Evolutionary conservation across 2,888 invertebrate genomes (phyloP).

Genomic region (Notodonta ziczac): DNA sequence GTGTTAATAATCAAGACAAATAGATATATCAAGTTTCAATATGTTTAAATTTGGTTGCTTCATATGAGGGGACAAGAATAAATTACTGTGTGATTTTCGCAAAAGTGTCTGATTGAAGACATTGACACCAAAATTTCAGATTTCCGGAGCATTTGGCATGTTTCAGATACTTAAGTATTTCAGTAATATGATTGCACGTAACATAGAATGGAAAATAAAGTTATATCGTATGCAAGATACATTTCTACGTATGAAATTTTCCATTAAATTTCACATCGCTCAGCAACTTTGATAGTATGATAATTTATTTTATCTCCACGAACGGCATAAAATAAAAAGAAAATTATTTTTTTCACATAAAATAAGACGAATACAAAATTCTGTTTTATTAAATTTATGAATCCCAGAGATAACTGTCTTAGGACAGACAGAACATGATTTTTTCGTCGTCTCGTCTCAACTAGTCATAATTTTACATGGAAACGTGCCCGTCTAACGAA

Average conservation of each 20-base stretch:
- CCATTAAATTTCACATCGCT: background rate
- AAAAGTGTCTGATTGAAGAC: too few relatives aligned
- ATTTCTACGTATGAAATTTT: background rate
- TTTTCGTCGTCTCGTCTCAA: slow-evolving; percentile 43
- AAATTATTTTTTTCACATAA: slow-evolving; percentile 20
- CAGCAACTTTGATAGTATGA: background rate
- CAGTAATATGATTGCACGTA: background rate
- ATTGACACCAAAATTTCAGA: too few relatives aligned
- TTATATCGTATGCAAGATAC: background rate
- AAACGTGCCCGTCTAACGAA: slow-evolving; percentile 46
- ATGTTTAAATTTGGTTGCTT: too few relatives aligned
- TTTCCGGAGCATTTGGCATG: too few relatives aligned
- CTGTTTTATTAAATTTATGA: slow-evolving; percentile 33
- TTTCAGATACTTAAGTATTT: too few relatives aligned
- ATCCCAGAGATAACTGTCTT: slow-evolving; percentile 21
- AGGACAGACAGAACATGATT: slow-evolving; percentile 30
- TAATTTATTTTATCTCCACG: background rate
- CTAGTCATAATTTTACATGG: slow-evolving; percentile 55
- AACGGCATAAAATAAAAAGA: slow-evolving; percentile 17
- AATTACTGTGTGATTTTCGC: background rate
- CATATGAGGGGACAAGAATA: background rate
- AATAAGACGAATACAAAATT: slow-evolving; percentile 15
- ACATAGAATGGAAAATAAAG: background rate
- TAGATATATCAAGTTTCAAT: too few relatives aligned
- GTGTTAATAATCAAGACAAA: too few relatives aligned